phyloP scores from a whole-genome alignment of 2,797 vertebrate species.

The Melopsittacus undulatus region DNA sequence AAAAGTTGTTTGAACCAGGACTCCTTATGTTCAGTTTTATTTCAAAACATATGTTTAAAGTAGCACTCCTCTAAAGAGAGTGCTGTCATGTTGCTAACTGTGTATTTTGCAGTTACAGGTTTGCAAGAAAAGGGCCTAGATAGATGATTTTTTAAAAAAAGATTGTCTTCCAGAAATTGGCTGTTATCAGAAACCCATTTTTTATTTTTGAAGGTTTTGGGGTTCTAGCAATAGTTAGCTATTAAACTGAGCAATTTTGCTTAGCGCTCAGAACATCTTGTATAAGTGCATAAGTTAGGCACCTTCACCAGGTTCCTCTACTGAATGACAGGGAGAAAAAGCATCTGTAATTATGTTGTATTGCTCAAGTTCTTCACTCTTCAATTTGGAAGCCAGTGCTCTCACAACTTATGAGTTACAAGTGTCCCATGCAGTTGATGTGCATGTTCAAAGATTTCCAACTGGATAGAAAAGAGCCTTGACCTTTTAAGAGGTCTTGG shows the following conservation, averaged over 20 bases:
- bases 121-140: not conserved
- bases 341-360: not conserved
- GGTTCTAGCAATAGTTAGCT: not conserved
- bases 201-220: not conserved
- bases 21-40: not conserved
- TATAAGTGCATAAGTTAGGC: fast-evolving
- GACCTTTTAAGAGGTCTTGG: not conserved
- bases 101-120: not conserved
- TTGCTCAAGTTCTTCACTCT: not conserved
- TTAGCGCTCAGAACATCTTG: not conserved
- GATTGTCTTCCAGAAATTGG: not conserved
- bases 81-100: not conserved
- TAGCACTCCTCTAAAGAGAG: not conserved
- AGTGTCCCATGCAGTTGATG: not conserved
- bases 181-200: not conserved
- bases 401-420: fast-evolving
- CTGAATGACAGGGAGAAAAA: not conserved
- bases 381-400: not conserved
- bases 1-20: not conserved
- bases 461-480: not conserved
- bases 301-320: not conserved
- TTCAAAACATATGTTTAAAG: not conserved
- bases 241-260: not conserved
- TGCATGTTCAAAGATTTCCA: not conserved
- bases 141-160: not conserved